Base-by-base conservation (phyloP, 2,888 invertebrate genomes). In the Drosophila melanocephala region DNA sequence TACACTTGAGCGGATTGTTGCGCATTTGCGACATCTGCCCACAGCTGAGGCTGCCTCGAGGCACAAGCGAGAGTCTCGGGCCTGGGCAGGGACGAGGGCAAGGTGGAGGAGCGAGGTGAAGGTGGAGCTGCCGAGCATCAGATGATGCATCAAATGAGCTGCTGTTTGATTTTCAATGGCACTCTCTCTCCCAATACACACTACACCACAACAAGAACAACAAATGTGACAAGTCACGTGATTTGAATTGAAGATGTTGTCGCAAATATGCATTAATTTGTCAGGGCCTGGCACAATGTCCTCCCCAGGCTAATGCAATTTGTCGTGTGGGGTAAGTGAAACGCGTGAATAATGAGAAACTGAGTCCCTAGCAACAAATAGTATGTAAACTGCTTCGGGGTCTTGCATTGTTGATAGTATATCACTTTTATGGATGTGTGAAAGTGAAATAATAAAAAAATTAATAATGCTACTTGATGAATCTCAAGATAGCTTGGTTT, bases 1-100 rank as follows among this genome's bases (percentile, higher is more conserved):
- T 90, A 91, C 92, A 91, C 92, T 86, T 88, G 84, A 90, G 77
- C 82, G 84, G 86, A 90, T 91, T 91, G 90, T 89, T 91, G 91
- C 90, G 88, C 91, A 90, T 91, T 90, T 90, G 78, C 77, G 55
- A 72, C 58, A 72, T 35, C 62, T 30, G 32, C 61, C 55, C 50
- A 28, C 50, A 16, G 35, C 51, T 42, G 42, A 14, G 53, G 5
- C 50, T 12, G 30, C 22, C 19, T 35, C 65, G 30, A 16, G 28
- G 42, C 63, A 35, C 58, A 71, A 72, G 68, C 65, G 68, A 71
- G 71, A 53, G 56, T 68, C 72, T 68, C 56, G 67, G 62, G 59
- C 52, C 42, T 22, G 47, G 35, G 47, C 39, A 52, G 42, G 57
- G 22, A 14, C 26, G 19, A 16, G 4, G 16, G 14, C 35, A 14